Percentiles rank a stretch among this genome's conserved stretches.
These are phyloP conservation scores for Stylophora pistillata DNA, from an alignment of 64 coral and sea anemone genomes.

Conservation along the genomic window DNA sequence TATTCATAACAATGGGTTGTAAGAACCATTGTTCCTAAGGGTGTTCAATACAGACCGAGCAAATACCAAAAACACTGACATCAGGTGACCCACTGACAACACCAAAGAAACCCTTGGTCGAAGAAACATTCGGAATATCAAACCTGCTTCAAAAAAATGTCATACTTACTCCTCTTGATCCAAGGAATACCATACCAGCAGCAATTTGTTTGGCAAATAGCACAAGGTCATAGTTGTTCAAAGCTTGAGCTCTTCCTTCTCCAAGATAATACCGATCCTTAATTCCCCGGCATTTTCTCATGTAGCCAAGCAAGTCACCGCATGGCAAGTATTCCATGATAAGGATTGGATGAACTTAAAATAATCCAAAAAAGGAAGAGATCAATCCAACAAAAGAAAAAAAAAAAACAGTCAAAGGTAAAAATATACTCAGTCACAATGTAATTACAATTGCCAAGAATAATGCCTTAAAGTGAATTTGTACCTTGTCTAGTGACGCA, in stretches of 20 bases:
- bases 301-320: background rate
- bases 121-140: too few relatives aligned
- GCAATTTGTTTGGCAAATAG: slow-evolving; percentile 8
- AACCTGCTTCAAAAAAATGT: too few relatives aligned
- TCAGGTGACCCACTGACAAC: too few relatives aligned
- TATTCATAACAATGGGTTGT: too few relatives aligned
- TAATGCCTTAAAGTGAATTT: too few relatives aligned
- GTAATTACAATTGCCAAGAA: background rate
- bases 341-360: background rate
- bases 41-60: too few relatives aligned
- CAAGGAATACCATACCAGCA: slow-evolving; percentile 11
- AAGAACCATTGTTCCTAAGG: too few relatives aligned
- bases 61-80: too few relatives aligned
- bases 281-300: slow-evolving; percentile 23
- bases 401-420: too few relatives aligned
- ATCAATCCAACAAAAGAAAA: background rate
- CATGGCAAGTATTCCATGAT: background rate
- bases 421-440: too few relatives aligned
- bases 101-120: too few relatives aligned
- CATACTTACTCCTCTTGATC: background rate
- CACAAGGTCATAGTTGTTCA: slow-evolving; percentile 11
- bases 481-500: too few relatives aligned
- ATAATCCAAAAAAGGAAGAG: background rate
- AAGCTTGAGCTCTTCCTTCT: background rate
- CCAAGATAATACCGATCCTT: slow-evolving; percentile 1